These are phyloP conservation scores for Tortricodes alternella DNA, from an alignment of 2,888 invertebrate genomes.

Conservation along the genomic window DNA sequence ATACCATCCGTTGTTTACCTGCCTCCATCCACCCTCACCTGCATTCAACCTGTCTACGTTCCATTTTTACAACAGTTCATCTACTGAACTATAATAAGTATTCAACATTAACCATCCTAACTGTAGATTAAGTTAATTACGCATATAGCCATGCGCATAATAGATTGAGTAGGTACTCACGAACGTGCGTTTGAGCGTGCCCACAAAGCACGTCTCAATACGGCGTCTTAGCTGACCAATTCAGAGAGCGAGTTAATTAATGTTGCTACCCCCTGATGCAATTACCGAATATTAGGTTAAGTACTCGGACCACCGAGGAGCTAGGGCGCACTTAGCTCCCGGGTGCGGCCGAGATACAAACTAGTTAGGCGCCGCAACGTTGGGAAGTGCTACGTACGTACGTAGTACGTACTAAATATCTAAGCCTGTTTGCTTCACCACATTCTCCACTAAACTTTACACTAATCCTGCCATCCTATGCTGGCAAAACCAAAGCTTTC, in stretches of 20 bases:
- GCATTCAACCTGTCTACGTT: too few species aligned
- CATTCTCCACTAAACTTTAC: conserved; percentile 16
- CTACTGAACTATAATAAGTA: too few species aligned
- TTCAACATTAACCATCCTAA: not conserved
- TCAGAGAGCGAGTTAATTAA: conserved; percentile 70
- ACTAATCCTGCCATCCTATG: not conserved
- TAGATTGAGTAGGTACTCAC: conserved; percentile 12
- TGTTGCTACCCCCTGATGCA: conserved; percentile 69
- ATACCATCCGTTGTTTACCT: too few species aligned
- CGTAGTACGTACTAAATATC: not conserved
- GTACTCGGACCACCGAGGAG: conserved; percentile 60
- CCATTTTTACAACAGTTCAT: too few species aligned
- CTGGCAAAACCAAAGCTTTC: conserved; percentile 17
- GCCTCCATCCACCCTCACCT: too few species aligned
- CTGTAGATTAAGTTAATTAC: not conserved
- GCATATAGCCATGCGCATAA: not conserved
- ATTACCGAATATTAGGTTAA: conserved; percentile 80
- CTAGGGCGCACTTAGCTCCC: conserved; percentile 67
- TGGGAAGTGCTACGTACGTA: too few species aligned
- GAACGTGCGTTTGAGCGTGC: conserved; percentile 30
- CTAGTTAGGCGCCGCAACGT: conserved; percentile 57
- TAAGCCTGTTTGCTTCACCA: conserved; percentile 17
- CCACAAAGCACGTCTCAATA: conserved; percentile 64
- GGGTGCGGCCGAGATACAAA: conserved; percentile 62
- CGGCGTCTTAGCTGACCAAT: conserved; percentile 64